phyloP scores from a whole-genome alignment of 92 coral and sea anemone genomes.

The Phenganax subtilis region DNA sequence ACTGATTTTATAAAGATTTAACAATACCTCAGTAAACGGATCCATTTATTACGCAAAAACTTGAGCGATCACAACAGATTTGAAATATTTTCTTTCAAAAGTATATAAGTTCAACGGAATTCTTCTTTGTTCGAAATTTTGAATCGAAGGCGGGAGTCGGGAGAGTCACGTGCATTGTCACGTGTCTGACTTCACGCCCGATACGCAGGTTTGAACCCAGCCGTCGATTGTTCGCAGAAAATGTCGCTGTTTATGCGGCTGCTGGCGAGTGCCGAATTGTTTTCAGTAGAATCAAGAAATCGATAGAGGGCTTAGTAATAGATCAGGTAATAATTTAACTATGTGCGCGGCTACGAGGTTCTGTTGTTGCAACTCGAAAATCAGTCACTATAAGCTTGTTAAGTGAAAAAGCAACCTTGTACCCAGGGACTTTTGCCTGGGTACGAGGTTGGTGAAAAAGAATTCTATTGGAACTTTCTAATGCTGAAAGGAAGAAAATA shows the following conservation, averaged over 20 bases:
- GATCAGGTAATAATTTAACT: no score
- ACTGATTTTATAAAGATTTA: background rate
- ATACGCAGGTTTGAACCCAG: background rate
- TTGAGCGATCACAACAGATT: background rate
- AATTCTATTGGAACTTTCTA: no score
- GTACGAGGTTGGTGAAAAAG: no score
- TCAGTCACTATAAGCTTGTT: no score
- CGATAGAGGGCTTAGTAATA: no score
- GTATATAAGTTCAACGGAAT: constrained; percentile 2
- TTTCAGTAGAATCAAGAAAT: no score
- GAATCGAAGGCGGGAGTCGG: constrained; percentile 41
- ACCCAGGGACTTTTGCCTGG: no score
- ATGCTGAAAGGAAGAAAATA: no score
- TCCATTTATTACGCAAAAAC: constrained; percentile 10
- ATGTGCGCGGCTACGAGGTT: no score
- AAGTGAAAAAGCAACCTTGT: no score
- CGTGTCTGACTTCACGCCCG: background rate
- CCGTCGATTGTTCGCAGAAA: background rate
- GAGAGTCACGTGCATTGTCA: background rate
- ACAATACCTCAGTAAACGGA: constrained; percentile 38
- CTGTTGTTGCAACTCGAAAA: no score
- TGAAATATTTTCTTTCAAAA: background rate
- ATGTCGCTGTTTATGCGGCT: background rate
- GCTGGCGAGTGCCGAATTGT: no score
- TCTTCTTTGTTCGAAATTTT: constrained; percentile 25